These are phyloP conservation scores for Musca domestica DNA, from an alignment of 1,140 invertebrate genomes.

Conservation along the genomic window DNA sequence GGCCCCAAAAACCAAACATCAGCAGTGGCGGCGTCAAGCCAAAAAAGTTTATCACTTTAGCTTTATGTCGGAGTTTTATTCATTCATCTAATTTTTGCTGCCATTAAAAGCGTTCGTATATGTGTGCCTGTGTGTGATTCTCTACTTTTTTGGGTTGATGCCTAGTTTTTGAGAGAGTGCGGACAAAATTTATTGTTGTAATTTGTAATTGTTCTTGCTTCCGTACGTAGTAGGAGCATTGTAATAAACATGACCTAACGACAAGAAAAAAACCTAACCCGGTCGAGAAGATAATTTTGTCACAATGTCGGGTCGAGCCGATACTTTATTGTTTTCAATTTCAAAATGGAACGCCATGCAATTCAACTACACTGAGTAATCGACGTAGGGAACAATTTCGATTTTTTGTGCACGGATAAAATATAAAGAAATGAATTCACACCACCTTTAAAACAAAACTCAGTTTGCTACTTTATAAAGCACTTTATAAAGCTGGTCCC, in stretches of 20 bases:
- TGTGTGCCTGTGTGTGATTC: background rate
- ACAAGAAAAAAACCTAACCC: background rate
- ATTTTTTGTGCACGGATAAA: too few species aligned
- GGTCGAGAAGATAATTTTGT: constrained; percentile 10
- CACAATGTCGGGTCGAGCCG: background rate
- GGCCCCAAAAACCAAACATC: too few species aligned
- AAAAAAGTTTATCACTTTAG: background rate
- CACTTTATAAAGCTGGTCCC: too few species aligned
- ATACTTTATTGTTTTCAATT: constrained; percentile 20
- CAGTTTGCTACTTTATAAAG: too few species aligned
- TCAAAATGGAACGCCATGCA: background rate
- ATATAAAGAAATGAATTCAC: too few species aligned
- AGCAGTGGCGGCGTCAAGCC: too few species aligned
- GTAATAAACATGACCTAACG: constrained; percentile 13
- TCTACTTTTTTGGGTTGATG: background rate
- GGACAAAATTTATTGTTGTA: constrained; percentile 19
- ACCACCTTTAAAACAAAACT: too few species aligned
- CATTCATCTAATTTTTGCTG: constrained; percentile 11
- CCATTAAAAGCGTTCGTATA: too few species aligned
- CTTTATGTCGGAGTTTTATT: constrained; percentile 2
- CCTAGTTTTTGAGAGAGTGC: background rate
- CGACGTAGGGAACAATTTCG: too few species aligned
- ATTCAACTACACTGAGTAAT: too few species aligned
- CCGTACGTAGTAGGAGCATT: background rate
- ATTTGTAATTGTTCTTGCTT: constrained; percentile 15